Percentiles rank a stretch among this genome's conserved stretches.
These are phyloP conservation scores for Euwallacea fornicatus DNA, from an alignment of 1,140 invertebrate genomes.

Conservation along the genomic window DNA sequence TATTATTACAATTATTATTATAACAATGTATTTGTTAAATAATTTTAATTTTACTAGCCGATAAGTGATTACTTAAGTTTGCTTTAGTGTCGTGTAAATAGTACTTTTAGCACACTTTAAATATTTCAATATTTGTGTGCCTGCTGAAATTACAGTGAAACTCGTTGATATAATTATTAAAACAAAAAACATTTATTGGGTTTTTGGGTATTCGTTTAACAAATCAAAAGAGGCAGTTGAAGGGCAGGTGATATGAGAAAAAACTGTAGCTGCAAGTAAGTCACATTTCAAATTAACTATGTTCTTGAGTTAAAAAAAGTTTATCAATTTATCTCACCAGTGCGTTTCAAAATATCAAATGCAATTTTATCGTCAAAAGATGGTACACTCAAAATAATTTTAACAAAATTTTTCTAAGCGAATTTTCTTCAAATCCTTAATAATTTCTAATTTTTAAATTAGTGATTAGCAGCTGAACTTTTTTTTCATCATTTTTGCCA, in stretches of 20 bases:
- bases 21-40: constrained; percentile 53
- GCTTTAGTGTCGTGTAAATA: constrained; percentile 52
- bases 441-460: too few relatives aligned
- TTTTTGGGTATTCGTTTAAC: constrained; percentile 12
- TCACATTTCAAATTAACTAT: too few relatives aligned
- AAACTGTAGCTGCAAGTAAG: not conserved
- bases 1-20: constrained; percentile 21
- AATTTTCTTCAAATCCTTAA: too few relatives aligned
- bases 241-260: not conserved
- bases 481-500: too few relatives aligned
- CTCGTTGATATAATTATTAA: constrained; percentile 22
- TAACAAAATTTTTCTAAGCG: too few relatives aligned
- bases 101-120: constrained; percentile 48
- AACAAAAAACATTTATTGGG: not conserved
- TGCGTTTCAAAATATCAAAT: too few relatives aligned
- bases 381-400: too few relatives aligned
- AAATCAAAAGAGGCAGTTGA: not conserved
- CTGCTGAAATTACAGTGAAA: constrained; percentile 41
- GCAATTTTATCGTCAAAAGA: too few relatives aligned
- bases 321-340: too few relatives aligned
- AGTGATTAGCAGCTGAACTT: too few relatives aligned
- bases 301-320: too few relatives aligned
- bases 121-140: constrained; percentile 47
- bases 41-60: constrained; percentile 50
- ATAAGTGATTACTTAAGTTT: constrained; percentile 48